Evolutionary conservation across 2,797 vertebrate genomes (phyloP), one percentile per base, ranked within the genome.

Genomic region (Megaceryle alcyon): DNA sequence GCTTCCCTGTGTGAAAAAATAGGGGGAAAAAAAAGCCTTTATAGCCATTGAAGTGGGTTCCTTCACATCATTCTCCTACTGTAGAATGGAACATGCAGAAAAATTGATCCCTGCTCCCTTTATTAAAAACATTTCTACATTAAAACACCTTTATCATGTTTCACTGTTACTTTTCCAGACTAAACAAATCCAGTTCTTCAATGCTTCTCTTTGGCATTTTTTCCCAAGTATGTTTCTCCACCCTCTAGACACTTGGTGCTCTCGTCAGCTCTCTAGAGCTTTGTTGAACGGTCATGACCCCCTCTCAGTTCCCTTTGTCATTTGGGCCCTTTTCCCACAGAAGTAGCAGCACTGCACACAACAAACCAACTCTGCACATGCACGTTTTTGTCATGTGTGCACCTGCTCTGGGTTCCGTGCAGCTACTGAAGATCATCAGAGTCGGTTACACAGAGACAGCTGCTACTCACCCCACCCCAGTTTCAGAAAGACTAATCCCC

Each of bases 61-160:
- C 65, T 94, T 95, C 88, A 49, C 77, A 81, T 92, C 76, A 80
- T 81, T 95, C 46, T 69, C 69, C 51, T 31, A 57, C 53, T 53
- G 79, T 37, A 81, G 64, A 75, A 44, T 49, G 80, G 78, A 92
- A 90, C 73, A 90, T 33, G 35, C 61, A 88, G 78, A 89, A 85
- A 91, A 94, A 91, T 95, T 94, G 87, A 94, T 94, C 89, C 78
- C 76, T 91, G 72, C 69, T 88, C 69, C 90, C 78, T 94, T 90
- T 88, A 90, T 95, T 96, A 79, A 88, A 94, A 89, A 63, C 78
- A 81, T 81, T 85, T 75, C 59, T 86, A 4, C 88, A 83, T 61
- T 91, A 43, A 81, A 95, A 78, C 33, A 25, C 53, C 60, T 87
- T 89, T 91, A 94, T 87, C 82, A 18, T 44, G 68, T 92, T 95